A percentile compares a stretch with the other conserved stretches of the same genome.
Conservation (phyloP, 2,888 invertebrate species). For the Ormyrus labotus region DNA sequence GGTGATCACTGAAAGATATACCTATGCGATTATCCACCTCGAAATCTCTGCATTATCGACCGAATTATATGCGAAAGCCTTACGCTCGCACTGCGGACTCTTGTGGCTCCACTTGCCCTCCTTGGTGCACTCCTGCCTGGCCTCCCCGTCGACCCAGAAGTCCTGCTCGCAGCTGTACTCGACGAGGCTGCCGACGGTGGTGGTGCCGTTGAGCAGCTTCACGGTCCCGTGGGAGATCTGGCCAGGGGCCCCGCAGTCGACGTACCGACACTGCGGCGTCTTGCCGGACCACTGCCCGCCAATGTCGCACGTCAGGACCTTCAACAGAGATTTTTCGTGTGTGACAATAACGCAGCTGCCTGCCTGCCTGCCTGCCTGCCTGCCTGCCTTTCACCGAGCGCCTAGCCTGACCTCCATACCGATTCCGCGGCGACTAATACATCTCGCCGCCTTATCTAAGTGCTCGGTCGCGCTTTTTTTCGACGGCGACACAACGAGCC, state of each 20-base stretch:
- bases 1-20: conserved; percentile 83
- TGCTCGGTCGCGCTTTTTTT: not conserved
- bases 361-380: not conserved
- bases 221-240: conserved; percentile 87
- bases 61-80: conserved; percentile 67
- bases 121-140: conserved; percentile 84
- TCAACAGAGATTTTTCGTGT: conserved; percentile 46
- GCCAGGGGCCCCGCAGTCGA: conserved; percentile 90
- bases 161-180: conserved; percentile 89
- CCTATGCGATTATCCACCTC: no score
- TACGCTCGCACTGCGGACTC: conserved; percentile 90
- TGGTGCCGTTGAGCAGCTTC: conserved; percentile 85
- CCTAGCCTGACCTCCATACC: conserved; percentile 27
- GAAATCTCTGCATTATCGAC: no score
- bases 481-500: not conserved
- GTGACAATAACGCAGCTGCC: conserved; percentile 32
- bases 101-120: conserved; percentile 93
- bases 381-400: conserved; percentile 37
- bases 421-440: conserved; percentile 21
- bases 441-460: conserved; percentile 30
- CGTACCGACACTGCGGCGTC: conserved; percentile 89
- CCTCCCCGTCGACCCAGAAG: conserved; percentile 87
- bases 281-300: conserved; percentile 91
- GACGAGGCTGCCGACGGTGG: conserved; percentile 87
- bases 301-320: conserved; percentile 89